Base-by-base conservation (phyloP, 1,140 invertebrate species). In the Pseudachorutes palmiensis region DNA sequence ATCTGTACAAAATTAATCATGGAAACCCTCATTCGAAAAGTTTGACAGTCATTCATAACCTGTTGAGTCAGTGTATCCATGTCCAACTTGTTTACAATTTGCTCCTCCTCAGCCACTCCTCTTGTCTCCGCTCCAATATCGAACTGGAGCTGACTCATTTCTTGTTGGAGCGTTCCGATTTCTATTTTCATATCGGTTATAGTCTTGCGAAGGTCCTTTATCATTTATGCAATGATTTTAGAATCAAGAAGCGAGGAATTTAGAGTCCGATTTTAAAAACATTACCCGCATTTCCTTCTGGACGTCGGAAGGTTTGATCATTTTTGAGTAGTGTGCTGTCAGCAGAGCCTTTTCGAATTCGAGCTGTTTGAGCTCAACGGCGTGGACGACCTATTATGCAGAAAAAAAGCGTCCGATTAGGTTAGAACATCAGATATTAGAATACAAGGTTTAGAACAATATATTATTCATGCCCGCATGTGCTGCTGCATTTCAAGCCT, bases 341-440 rank as follows among this genome's bases (percentile, higher is more conserved):
- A 73, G 33, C 1, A 73, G 61, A 57, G 69, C 64, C 60, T 68
- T 70, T 49, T 73, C 72, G 62, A 71, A 73, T 32, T 73, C 69
- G 22, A 71, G 31, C 62, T 73, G 72, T 24, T 70, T 71, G 16
- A 69, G n/a, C 49, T 74, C 66, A 19, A 74, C 26, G 0, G 62
- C 45, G 41, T 74, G 72, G 51, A 74, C 63, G 31, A n/a, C n/a
- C n/a, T n/a, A n/a, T n/a, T n/a, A n/a, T n/a, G n/a, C n/a, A n/a
- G n/a, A n/a, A n/a, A n/a, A n/a, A n/a, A n/a, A n/a, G n/a, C n/a
- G n/a, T n/a, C n/a, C n/a, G n/a, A n/a, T n/a, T n/a, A n/a, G n/a
- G n/a, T n/a, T n/a, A n/a, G n/a, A n/a, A n/a, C n/a, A n/a, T n/a
- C n/a, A n/a, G n/a, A n/a, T n/a, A n/a, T n/a, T n/a, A n/a, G n/a